phyloP scores from a whole-genome alignment of 2,113 vertebrate species.

The Ceyx margarethae region DNA sequence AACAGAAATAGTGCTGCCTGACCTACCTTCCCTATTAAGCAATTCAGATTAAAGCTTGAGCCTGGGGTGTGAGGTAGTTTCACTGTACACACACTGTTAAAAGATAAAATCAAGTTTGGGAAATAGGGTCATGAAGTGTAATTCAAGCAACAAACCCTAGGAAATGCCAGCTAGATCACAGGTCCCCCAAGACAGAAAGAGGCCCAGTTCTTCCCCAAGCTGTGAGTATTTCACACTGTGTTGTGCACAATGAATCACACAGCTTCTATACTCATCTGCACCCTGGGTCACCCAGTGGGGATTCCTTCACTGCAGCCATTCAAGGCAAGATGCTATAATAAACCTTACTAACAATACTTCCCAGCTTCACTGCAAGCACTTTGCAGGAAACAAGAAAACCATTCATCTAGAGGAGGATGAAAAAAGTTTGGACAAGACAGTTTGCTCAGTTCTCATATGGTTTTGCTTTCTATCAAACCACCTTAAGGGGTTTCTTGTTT shows the following conservation, averaged over 20 bases:
- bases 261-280: not conserved
- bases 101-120: not conserved
- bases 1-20: not conserved
- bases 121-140: not conserved
- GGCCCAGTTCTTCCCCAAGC: not conserved
- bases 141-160: not conserved
- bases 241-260: conserved; percentile 29
- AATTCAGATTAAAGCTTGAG: not conserved
- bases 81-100: not conserved
- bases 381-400: not conserved
- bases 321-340: conserved; percentile 40
- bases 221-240: not conserved
- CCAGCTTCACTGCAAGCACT: not conserved
- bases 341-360: conserved; percentile 58
- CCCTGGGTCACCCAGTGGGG: conserved; percentile 46
- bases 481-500: not conserved
- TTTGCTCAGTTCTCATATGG: not conserved
- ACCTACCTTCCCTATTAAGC: not conserved
- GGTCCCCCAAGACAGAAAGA: not conserved
- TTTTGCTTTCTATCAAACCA: not conserved
- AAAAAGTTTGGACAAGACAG: not conserved
- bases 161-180: not conserved
- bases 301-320: conserved; percentile 42
- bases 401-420: not conserved
- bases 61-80: not conserved